These are phyloP conservation scores for Arrhopalites spinosus DNA, from an alignment of 2,888 invertebrate species.

Conservation along the genomic window DNA sequence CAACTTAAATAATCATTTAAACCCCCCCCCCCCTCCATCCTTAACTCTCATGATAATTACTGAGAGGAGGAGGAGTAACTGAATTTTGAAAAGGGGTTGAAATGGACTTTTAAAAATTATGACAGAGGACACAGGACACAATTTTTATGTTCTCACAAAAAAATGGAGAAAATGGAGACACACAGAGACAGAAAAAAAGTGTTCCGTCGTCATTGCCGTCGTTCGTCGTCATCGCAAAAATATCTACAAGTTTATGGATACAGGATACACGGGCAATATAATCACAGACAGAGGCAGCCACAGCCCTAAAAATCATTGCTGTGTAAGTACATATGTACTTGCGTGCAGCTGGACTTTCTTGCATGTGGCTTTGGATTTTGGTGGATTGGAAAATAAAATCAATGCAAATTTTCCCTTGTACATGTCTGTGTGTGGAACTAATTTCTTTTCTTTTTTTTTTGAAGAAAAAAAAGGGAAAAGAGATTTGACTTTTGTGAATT, in stretches of 20 bases:
- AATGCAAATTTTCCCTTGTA: constrained; percentile 5
- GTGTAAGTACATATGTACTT: background rate
- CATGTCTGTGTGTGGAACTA: too few relatives aligned
- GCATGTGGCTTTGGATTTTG: too few relatives aligned
- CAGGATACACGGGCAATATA: constrained; percentile 7
- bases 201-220: too few relatives aligned
- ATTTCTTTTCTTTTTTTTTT: too few relatives aligned
- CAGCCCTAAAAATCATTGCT: constrained; percentile 12
- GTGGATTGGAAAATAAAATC: constrained; percentile 15
- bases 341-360: background rate
- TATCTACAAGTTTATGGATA: too few relatives aligned
- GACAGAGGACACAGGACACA: background rate
- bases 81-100: background rate
- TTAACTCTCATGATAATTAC: too few relatives aligned
- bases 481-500: too few relatives aligned
- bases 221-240: too few relatives aligned
- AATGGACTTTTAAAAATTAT: background rate
- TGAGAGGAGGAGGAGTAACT: background rate
- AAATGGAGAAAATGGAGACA: background rate
- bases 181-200: background rate
- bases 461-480: too few relatives aligned
- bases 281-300: constrained; percentile 1
- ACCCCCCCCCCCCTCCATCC: too few relatives aligned
- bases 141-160: background rate
- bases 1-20: too few relatives aligned